Base-by-base conservation (phyloP, 1,140 invertebrate genomes). In the Eumeta japonica region DNA sequence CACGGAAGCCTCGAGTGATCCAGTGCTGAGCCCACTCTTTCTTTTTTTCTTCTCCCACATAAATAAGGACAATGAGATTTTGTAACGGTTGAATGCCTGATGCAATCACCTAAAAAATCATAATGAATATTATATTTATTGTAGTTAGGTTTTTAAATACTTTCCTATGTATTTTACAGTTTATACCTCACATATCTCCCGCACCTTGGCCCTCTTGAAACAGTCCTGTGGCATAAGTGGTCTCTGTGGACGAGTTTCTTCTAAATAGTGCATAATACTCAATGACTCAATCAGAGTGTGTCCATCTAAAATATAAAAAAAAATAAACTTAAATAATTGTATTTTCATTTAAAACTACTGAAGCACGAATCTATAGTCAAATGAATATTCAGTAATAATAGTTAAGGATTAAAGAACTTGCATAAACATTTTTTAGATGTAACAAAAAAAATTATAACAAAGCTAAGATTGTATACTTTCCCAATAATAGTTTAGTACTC, bases 1-100 rank as follows among this genome's bases (percentile, higher is more conserved):
- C 92, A 78, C 80, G 79, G 58, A 98, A 92, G 20, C 94, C 92
- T 48, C 87, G 80, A 20, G 81, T 87, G 40, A 98, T 96, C 86
- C 89, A 97, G 62, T 94, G 87, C 50, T 91, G 86, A 1, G 89
- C 91, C 94, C 94, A 98, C 75, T 87, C 88, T 55, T 88, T 88
- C 54, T 90, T 90, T 61, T 89, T 88, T 55, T 89, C 87, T 65
- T 89, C 87, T 16, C 88, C 88, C 14, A 90, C 87, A 48, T 90
- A 84, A 47, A 92, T 88, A 12, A 95, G 67, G 14, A 96, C 90
- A 43, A 83, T 82, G 19, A 95, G 72, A 76, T 98, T 98, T 70
- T 98, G 95, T 17, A 98, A 72, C 0, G 96, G 96, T 72, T 98
- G 94, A 58, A 97, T 97, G 28, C 93, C 93, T 31, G 90, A 90